These are phyloP conservation scores for Simalia tracyae DNA, from an alignment of 2,797 vertebrate genomes.

Conservation along the genomic window DNA sequence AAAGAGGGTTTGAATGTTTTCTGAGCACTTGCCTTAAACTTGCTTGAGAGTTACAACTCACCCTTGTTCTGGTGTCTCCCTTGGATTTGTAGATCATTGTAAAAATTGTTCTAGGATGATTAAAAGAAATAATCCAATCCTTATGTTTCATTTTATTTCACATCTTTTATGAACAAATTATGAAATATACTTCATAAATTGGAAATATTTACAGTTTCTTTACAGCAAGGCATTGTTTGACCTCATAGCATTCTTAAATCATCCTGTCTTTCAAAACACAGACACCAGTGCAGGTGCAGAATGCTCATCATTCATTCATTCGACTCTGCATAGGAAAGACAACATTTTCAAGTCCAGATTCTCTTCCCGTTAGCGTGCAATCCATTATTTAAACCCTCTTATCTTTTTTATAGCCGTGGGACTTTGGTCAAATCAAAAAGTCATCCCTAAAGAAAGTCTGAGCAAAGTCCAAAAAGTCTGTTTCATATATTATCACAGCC, in stretches of 20 bases:
- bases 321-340: constrained; percentile 60
- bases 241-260: constrained; percentile 68
- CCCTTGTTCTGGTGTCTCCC: not conserved
- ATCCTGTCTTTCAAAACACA: constrained; percentile 78
- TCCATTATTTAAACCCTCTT: constrained; percentile 37
- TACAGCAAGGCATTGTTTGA: constrained; percentile 74
- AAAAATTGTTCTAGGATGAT: constrained; percentile 42
- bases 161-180: constrained; percentile 77
- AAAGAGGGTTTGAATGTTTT: not conserved
- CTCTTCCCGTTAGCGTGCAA: constrained; percentile 43
- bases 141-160: constrained; percentile 67
- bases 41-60: not conserved
- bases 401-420: constrained; percentile 9
- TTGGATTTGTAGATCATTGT: constrained; percentile 23
- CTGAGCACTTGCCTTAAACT: not conserved
- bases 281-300: constrained; percentile 61
- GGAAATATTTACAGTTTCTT: constrained; percentile 76
- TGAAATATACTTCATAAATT: constrained; percentile 78
- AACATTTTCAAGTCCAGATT: constrained; percentile 59
- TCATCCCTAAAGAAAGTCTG: constrained; percentile 49
- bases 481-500: constrained; percentile 59
- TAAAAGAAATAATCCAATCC: constrained; percentile 40
- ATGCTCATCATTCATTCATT: constrained; percentile 56
- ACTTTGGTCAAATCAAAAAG: constrained; percentile 8
- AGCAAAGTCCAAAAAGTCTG: constrained; percentile 40